phyloP scores from a whole-genome alignment of 2,888 invertebrate species.

The Drosophila affinis region DNA sequence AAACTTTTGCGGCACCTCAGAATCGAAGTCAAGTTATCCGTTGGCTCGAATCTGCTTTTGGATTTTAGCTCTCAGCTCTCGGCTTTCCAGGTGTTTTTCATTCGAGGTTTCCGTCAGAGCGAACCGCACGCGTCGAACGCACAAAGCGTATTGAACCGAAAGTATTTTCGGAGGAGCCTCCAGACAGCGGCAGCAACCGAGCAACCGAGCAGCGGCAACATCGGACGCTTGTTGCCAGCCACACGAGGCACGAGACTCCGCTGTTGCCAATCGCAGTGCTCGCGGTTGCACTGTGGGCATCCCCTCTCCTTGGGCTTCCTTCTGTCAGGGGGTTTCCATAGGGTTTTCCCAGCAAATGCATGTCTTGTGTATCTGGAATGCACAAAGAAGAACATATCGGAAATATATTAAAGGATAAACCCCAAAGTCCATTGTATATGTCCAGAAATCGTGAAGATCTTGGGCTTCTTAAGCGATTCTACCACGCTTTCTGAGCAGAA shows the following conservation, averaged over 20 bases:
- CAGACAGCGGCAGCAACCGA: conserved; percentile 38
- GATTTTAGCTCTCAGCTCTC: conserved; percentile 7
- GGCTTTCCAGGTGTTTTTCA: conserved; percentile 12
- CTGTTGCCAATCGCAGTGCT: conserved; percentile 46
- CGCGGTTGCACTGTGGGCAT: background rate
- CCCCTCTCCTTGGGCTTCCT: conserved; percentile 24
- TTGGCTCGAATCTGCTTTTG: conserved; percentile 33
- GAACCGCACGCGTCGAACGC: conserved; percentile 82
- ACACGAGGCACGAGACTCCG: conserved; percentile 35
- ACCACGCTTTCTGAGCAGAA: no score
- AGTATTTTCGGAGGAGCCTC: conserved; percentile 67
- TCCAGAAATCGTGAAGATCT: background rate
- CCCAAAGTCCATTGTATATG: background rate
- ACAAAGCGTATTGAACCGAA: conserved; percentile 80
- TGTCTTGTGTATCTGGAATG: background rate
- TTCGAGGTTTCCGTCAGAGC: conserved; percentile 54
- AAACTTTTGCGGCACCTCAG: conserved; percentile 66
- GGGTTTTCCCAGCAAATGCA: background rate
- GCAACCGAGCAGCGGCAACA: conserved; percentile 32
- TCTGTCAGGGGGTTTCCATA: background rate
- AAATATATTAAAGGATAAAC: background rate
- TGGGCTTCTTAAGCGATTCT: no score
- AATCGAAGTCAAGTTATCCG: conserved; percentile 51
- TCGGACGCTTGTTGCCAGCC: conserved; percentile 54
- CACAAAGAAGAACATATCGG: no score